Percentiles rank a stretch among this genome's conserved stretches.
Conservation (phyloP, 2,113 vertebrate species). For the Psittacus erithacus region DNA sequence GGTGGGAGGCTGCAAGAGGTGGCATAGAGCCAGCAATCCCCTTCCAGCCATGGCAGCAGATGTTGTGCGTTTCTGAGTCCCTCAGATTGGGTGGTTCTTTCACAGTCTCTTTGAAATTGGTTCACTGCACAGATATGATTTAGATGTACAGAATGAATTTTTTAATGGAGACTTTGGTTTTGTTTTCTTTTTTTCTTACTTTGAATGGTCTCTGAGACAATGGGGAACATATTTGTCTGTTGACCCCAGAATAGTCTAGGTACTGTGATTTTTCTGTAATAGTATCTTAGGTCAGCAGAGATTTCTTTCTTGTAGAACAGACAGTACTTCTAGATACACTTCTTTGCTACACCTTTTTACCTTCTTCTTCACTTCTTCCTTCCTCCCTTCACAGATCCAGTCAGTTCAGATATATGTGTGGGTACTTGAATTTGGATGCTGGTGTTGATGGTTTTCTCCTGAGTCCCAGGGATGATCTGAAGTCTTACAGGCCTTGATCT, state of each 20-base stretch:
- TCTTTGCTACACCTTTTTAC: not conserved
- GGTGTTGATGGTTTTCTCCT: not conserved
- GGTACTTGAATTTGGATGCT: not conserved
- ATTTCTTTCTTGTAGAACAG: not conserved
- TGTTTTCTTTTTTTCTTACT: not conserved
- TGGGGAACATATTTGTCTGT: not conserved
- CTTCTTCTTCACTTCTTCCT: not conserved
- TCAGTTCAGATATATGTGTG: rapidly evolving
- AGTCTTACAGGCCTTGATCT: not conserved
- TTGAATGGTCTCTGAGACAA: not conserved
- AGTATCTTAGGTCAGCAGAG: not conserved
- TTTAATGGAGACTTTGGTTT: not conserved
- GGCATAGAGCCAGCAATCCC: not conserved
- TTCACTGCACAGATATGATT: not conserved
- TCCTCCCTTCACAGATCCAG: rapidly evolving
- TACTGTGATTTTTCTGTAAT: not conserved
- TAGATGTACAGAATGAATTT: not conserved
- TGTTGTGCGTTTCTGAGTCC: not conserved
- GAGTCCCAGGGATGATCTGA: not conserved
- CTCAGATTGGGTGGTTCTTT: not conserved
- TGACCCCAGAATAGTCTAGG: not conserved
- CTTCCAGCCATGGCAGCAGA: not conserved
- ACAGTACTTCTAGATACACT: not conserved
- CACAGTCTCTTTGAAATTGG: rapidly evolving
- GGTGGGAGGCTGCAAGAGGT: not conserved